These are phyloP conservation scores for Leucophenga varia DNA, from an alignment of 1,140 invertebrate species.

Conservation along the genomic window DNA sequence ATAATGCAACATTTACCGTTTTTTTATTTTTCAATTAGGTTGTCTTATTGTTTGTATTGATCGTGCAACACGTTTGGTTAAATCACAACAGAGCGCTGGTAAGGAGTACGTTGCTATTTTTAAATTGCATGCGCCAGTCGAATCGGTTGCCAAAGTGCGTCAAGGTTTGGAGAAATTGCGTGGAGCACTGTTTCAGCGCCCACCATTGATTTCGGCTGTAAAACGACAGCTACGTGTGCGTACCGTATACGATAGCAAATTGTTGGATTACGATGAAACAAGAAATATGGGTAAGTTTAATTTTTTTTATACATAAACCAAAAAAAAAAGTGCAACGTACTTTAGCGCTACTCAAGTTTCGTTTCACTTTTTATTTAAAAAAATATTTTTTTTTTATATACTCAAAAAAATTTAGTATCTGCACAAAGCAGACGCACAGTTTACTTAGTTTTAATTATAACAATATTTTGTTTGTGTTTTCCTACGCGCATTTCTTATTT, in stretches of 20 bases:
- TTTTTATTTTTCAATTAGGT: constrained; percentile 66
- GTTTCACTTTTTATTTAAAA: no score
- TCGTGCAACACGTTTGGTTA: constrained; percentile 92
- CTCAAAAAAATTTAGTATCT: constrained; percentile 46
- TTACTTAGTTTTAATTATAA: no score
- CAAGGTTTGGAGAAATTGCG: constrained; percentile 85
- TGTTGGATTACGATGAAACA: constrained; percentile 89
- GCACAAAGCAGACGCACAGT: constrained; percentile 44
- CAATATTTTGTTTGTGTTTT: no score
- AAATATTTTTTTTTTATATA: no score
- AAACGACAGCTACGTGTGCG: constrained; percentile 96
- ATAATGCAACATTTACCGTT: no score
- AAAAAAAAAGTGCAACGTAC: constrained; percentile 10
- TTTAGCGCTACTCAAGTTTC: no score
- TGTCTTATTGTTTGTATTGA: constrained; percentile 99
- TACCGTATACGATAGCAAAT: constrained; percentile 93
- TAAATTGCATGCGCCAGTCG: constrained; percentile 86
- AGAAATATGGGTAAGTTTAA: constrained; percentile 82
- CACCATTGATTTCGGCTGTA: constrained; percentile 97
- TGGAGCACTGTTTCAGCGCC: constrained; percentile 97
- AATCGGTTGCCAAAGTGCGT: constrained; percentile 75
- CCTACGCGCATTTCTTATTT: no score
- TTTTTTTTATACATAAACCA: no score
- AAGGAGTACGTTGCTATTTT: constrained; percentile 99
- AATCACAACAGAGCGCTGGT: constrained; percentile 97